Evolutionary conservation across 2,113 vertebrate genomes (phyloP).

Genomic region (Macquaria australasica): DNA sequence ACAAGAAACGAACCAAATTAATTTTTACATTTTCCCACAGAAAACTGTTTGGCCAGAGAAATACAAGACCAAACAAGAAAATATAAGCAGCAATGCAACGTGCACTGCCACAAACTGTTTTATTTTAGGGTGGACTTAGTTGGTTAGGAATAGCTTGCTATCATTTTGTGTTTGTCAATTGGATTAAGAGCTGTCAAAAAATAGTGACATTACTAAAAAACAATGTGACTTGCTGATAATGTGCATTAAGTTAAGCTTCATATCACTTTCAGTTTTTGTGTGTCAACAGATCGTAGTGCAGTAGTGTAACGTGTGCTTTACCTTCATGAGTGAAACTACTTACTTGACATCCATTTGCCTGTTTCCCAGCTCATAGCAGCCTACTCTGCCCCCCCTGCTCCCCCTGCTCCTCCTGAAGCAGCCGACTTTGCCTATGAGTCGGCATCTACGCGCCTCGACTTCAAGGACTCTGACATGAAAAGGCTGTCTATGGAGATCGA

Average conservation of each 20-base stretch:
- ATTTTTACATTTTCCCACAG: not conserved
- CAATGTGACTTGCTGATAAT: not conserved
- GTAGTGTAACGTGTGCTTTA: not conserved
- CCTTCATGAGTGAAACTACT: not conserved
- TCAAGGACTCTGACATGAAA: slow-evolving; percentile 93
- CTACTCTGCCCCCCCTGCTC: slow-evolving; percentile 79
- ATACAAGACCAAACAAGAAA: not conserved
- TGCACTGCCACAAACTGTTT: not conserved
- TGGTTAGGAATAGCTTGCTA: not conserved
- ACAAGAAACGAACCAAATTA: too few relatives aligned
- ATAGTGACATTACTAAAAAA: not conserved
- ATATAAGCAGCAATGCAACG: not conserved
- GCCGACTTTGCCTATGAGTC: slow-evolving; percentile 83
- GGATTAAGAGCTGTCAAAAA: not conserved
- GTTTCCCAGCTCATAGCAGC: slow-evolving; percentile 82
- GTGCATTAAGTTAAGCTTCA: not conserved
- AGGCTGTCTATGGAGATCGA: slow-evolving; percentile 95
- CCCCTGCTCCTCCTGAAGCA: slow-evolving; percentile 75
- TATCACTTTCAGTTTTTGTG: not conserved
- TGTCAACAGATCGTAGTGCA: not conserved
- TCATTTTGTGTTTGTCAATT: not conserved
- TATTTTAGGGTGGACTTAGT: not conserved
- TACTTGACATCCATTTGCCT: not conserved
- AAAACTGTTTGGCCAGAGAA: not conserved
- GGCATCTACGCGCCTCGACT: slow-evolving; percentile 85